A percentile compares a stretch with the other conserved stretches of the same genome.
phyloP scores from a whole-genome alignment of 2,797 vertebrate species.

The Neosalanx taihuensis region DNA sequence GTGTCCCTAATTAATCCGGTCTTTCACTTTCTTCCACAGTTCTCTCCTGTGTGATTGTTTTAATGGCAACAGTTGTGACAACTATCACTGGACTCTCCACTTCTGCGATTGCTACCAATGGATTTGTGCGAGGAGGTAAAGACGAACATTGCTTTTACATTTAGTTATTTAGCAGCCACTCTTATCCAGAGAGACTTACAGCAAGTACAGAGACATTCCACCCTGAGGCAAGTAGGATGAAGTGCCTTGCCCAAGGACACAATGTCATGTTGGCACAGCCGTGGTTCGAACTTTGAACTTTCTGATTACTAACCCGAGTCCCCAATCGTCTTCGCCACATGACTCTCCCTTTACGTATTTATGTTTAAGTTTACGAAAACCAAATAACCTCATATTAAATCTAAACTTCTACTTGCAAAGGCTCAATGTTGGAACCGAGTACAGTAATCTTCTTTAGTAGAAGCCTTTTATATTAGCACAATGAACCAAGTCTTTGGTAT shows the following conservation, averaged over 20 bases:
- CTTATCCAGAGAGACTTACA: too few relatives aligned
- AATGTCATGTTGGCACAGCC: background rate
- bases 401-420: background rate
- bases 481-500: background rate
- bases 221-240: too few relatives aligned
- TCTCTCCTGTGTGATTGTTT: conserved; percentile 84
- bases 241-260: background rate
- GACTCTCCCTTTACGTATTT: background rate
- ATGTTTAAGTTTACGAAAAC: too few relatives aligned
- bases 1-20: background rate
- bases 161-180: too few relatives aligned
- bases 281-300: too few relatives aligned
- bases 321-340: too few relatives aligned
- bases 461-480: background rate
- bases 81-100: conserved; percentile 97
- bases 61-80: conserved; percentile 93
- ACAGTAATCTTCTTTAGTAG: background rate
- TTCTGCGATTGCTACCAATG: conserved; percentile 96
- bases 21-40: conserved; percentile 64
- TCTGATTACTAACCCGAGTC: too few relatives aligned
- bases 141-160: too few relatives aligned
- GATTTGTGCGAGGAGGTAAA: conserved; percentile 98
- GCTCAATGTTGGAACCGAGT: background rate
- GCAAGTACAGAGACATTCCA: too few relatives aligned
- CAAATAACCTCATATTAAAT: background rate